Conservation (phyloP, 2,888 invertebrate species). For the Oxycera nigricornis region DNA sequence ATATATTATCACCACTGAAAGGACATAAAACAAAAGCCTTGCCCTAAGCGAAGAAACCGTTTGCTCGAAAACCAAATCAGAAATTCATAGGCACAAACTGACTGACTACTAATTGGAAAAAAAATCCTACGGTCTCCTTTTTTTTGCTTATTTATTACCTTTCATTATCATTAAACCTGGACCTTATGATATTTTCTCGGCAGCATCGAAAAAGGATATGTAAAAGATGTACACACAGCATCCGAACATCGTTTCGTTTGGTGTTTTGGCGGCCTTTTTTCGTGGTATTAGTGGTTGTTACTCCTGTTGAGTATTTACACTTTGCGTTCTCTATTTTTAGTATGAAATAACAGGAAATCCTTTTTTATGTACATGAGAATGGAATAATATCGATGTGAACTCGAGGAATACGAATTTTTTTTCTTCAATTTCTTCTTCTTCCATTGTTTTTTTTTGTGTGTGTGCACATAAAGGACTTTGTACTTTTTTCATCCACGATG, state of each 20-base stretch:
- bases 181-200: background rate
- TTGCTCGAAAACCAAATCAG: background rate
- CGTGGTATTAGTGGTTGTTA: background rate
- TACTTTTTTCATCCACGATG: no score
- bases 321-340: background rate
- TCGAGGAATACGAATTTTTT: background rate
- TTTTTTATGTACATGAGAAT: background rate
- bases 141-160: background rate
- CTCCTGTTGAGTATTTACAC: background rate
- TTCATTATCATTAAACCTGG: background rate
- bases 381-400: background rate
- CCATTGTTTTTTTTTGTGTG: background rate
- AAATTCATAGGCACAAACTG: no score
- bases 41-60: background rate
- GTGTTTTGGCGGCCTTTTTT: background rate
- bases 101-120: no score
- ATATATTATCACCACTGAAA: no score
- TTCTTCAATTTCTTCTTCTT: background rate
- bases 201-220: no score
- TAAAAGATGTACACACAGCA: no score
- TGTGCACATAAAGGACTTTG: no score
- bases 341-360: conserved; percentile 23
- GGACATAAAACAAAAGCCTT: background rate
- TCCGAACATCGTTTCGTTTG: background rate
- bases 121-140: no score